phyloP scores from a whole-genome alignment of 92 coral and sea anemone genomes.

The Porites evermanni region DNA sequence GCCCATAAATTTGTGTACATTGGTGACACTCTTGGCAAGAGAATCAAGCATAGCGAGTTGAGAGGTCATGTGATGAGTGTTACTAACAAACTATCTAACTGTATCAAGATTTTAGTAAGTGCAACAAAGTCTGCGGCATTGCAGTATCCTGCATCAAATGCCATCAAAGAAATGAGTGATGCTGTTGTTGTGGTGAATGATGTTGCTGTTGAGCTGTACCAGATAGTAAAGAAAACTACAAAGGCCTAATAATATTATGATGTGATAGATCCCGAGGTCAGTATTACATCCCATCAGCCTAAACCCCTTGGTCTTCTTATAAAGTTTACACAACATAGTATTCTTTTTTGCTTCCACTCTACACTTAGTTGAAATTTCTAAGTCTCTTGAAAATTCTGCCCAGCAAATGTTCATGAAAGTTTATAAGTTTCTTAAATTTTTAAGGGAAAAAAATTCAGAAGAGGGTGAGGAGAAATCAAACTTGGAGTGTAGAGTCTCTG shows the following conservation, averaged over 20 bases:
- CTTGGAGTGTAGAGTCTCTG: too few relatives aligned
- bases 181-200: slow-evolving; percentile 82
- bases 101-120: slow-evolving; percentile 78
- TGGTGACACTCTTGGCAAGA: slow-evolving; percentile 89
- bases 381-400: too few relatives aligned
- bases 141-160: slow-evolving; percentile 86
- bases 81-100: slow-evolving; percentile 80
- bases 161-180: slow-evolving; percentile 85
- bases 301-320: too few relatives aligned
- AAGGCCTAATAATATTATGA: neutral
- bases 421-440: too few relatives aligned
- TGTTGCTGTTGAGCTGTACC: slow-evolving; percentile 89
- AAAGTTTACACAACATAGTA: too few relatives aligned
- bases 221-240: slow-evolving; percentile 67
- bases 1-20: slow-evolving; percentile 96
- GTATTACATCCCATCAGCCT: too few relatives aligned
- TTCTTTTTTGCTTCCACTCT: too few relatives aligned
- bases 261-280: too few relatives aligned
- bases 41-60: slow-evolving; percentile 66
- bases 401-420: too few relatives aligned
- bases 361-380: too few relatives aligned
- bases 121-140: slow-evolving; percentile 91
- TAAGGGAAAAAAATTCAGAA: too few relatives aligned
- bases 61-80: slow-evolving; percentile 64
- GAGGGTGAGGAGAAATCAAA: too few relatives aligned